A percentile compares a stretch with the other conserved stretches of the same genome.
Evolutionary conservation across 2,888 invertebrate genomes (phyloP).

Genomic region (Heliconius hortense): DNA sequence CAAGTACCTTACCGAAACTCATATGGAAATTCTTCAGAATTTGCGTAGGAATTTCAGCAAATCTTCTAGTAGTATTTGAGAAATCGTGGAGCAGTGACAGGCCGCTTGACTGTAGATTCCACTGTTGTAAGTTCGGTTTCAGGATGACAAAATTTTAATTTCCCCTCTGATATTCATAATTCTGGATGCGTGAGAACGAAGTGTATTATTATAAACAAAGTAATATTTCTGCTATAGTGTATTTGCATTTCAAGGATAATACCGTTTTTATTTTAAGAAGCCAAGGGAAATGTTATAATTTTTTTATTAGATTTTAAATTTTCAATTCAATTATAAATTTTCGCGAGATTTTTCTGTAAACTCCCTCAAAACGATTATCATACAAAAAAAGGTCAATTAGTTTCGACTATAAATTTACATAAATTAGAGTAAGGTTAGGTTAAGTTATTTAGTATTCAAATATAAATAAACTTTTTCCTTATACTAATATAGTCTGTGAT

Average conservation of each 20-base stretch:
- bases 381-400: not conserved
- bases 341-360: not conserved
- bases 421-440: not conserved
- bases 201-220: not conserved
- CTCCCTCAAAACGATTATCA: not conserved
- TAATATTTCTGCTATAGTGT: not conserved
- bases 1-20: too few relatives aligned
- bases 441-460: not conserved
- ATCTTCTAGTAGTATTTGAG: not conserved
- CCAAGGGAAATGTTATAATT: not conserved
- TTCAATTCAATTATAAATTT: not conserved
- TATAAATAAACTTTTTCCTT: constrained; percentile 11
- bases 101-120: not conserved
- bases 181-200: too few relatives aligned
- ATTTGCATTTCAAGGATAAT: not conserved
- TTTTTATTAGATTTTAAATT: too few relatives aligned
- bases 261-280: not conserved
- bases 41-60: too few relatives aligned
- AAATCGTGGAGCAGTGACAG: not conserved
- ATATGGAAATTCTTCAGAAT: too few relatives aligned
- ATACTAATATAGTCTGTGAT: constrained; percentile 14
- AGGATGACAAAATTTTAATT: not conserved
- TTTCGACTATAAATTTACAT: not conserved
- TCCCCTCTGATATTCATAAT: not conserved
- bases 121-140: not conserved